phyloP scores from a whole-genome alignment of 1,140 invertebrate genomes.

The Drosophila grimshawi region DNA sequence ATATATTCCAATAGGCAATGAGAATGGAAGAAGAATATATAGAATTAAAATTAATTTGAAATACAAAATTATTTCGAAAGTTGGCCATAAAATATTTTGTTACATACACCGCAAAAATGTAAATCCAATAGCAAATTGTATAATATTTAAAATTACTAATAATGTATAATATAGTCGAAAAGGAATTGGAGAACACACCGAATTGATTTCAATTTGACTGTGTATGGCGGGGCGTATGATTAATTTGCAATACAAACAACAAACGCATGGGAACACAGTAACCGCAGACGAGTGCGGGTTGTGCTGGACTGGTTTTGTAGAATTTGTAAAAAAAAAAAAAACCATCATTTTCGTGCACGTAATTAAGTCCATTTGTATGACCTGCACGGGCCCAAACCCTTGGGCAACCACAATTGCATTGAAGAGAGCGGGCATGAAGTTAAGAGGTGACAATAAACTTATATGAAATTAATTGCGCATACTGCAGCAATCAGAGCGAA shows the following conservation, averaged over 20 bases:
- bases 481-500: constrained; percentile 52
- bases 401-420: constrained; percentile 59
- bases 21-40: too few species aligned
- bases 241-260: constrained; percentile 82
- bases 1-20: background rate
- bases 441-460: constrained; percentile 80
- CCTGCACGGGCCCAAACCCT: background rate
- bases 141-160: background rate
- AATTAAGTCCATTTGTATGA: constrained; percentile 80
- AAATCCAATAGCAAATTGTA: too few species aligned
- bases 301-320: constrained; percentile 41
- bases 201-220: constrained; percentile 50
- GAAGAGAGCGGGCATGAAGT: constrained; percentile 42
- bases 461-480: constrained; percentile 83
- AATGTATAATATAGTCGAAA: constrained; percentile 14
- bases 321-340: constrained; percentile 81
- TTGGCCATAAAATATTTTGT: too few species aligned
- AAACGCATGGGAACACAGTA: constrained; percentile 49
- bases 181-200: constrained; percentile 42
- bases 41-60: too few species aligned
- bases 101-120: too few species aligned
- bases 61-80: too few species aligned
- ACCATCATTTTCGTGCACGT: constrained; percentile 81
- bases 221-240: constrained; percentile 70
- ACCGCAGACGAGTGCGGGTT: constrained; percentile 54